Base-by-base conservation (phyloP, 2,113 vertebrate species). In the Podiceps cristatus region DNA sequence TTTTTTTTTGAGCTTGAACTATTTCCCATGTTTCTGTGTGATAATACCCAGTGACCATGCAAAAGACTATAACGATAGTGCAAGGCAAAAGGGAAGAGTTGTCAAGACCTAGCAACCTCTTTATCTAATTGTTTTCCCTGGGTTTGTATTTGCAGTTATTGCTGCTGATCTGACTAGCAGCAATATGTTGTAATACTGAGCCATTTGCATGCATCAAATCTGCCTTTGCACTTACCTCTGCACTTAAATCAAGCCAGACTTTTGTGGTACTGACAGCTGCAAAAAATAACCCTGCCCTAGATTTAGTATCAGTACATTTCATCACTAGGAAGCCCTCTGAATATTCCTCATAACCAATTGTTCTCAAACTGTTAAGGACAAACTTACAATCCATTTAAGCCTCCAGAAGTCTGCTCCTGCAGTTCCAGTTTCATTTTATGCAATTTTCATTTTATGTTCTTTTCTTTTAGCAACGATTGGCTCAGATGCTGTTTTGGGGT, bases 401-500 rank as follows among this genome's bases (percentile, higher is more conserved):
- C 62, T 92, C 53, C 19, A 68, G 13, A 80, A 74, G 17, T 80
- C 58, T 62, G 18, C 29, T 68, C 11, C 66, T 91, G 45, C 18
- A 55, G 15, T 80, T 90, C 24, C 37, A 47, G 18, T 82, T 37
- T 37, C 37, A 9, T 37, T 37, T 37, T 37, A 37, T 37, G 37
- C 37, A 37, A 37, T 37, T 37, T 37, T 9, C 37, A 37, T 37
- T 37, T 37, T 37, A 22, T 27, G 4, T 73, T 90, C 35, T 90
- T 55, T 93, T 96, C 67, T 96, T 96, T 66, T 84, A 99, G 99
- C 99, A 98, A 98, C 96, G 96, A 25, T 47, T 99, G 96, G 99
- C 98, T 73, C 98, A 98, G 88, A 99, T 99, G 98, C 97, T 99
- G 35, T 99, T 99, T 92, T 99, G 99, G 99, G 99, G 99, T 33